phyloP scores from a whole-genome alignment of 2,113 vertebrate species.

The Prunella fulvescens region DNA sequence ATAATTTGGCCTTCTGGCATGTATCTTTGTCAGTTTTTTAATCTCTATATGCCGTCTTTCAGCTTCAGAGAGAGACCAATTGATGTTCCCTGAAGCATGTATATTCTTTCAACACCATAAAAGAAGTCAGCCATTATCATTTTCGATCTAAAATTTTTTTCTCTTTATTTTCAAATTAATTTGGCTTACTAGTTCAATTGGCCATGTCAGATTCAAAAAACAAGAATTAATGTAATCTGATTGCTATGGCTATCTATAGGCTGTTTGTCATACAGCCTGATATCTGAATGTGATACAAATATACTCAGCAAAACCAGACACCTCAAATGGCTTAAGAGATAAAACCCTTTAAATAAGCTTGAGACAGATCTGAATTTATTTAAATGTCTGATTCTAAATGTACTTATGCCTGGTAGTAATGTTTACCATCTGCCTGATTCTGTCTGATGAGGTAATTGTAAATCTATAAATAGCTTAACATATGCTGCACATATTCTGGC shows the following conservation, averaged over 20 bases:
- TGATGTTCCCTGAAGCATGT: conserved; percentile 47
- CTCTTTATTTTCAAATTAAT: conserved; percentile 62
- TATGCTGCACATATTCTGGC: conserved; percentile 78
- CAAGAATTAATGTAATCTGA: conserved; percentile 31
- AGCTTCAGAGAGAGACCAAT: conserved; percentile 25
- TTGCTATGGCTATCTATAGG: conserved; percentile 45
- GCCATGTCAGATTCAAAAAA: conserved; percentile 28
- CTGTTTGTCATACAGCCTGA: conserved; percentile 25
- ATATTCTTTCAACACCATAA: conserved; percentile 47
- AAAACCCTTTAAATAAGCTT: conserved; percentile 85
- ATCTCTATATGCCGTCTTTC: conserved; percentile 49
- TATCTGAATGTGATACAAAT: conserved; percentile 51
- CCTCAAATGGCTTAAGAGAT: conserved; percentile 73
- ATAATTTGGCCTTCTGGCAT: conserved; percentile 59
- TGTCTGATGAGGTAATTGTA: conserved; percentile 80
- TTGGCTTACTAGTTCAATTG: conserved; percentile 44
- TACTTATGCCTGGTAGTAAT: conserved; percentile 76
- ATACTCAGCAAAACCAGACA: conserved; percentile 65
- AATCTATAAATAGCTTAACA: conserved; percentile 78
- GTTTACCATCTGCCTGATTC: conserved; percentile 83
- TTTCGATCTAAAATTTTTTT: conserved; percentile 14
- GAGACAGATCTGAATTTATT: conserved; percentile 84
- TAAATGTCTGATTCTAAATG: conserved; percentile 82
- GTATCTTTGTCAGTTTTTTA: conserved; percentile 66
- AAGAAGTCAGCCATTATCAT: conserved; percentile 21